Conservation (phyloP, 2,888 invertebrate genomes). For the Synergus gifuensis region DNA sequence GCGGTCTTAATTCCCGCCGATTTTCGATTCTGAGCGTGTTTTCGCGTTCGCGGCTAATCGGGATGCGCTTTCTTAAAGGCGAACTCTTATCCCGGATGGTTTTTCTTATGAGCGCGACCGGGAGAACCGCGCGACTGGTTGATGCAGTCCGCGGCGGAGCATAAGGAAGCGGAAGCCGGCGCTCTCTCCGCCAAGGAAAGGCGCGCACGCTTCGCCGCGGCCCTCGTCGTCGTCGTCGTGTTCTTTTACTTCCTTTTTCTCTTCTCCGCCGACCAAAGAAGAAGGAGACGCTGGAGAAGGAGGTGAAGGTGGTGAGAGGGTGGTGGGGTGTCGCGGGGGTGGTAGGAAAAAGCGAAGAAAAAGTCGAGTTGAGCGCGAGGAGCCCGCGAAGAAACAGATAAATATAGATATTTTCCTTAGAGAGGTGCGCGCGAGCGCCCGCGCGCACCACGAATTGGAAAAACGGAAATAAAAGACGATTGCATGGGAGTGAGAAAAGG, state of each 20-base stretch:
- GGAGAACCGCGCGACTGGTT: conserved; percentile 76
- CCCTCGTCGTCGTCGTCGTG: conserved; percentile 69
- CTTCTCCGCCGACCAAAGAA: conserved; percentile 58
- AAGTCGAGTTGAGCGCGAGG: conserved; percentile 50
- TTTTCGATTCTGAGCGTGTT: background rate
- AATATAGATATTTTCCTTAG: conserved; percentile 75
- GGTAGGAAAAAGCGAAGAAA: conserved; percentile 42
- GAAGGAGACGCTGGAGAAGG: conserved; percentile 53
- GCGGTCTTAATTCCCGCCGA: background rate
- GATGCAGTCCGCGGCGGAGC: conserved; percentile 77
- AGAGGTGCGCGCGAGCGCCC: conserved; percentile 56
- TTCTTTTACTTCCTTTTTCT: conserved; percentile 67
- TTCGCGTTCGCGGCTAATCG: conserved; percentile 51
- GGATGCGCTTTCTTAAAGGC: background rate
- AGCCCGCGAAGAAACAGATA: conserved; percentile 74
- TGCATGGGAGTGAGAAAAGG: conserved; percentile 58
- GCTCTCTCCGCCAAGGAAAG: conserved; percentile 74
- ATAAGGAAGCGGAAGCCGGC: conserved; percentile 78
- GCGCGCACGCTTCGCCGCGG: conserved; percentile 76
- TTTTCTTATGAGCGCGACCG: conserved; percentile 76
- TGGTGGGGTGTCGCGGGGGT: conserved; percentile 44
- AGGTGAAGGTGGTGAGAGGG: conserved; percentile 53
- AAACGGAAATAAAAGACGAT: conserved; percentile 76
- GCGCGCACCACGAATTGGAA: conserved; percentile 72
- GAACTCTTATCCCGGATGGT: conserved; percentile 47